Base-by-base conservation (phyloP, 2,797 vertebrate genomes). In the Lithobates pipiens region DNA sequence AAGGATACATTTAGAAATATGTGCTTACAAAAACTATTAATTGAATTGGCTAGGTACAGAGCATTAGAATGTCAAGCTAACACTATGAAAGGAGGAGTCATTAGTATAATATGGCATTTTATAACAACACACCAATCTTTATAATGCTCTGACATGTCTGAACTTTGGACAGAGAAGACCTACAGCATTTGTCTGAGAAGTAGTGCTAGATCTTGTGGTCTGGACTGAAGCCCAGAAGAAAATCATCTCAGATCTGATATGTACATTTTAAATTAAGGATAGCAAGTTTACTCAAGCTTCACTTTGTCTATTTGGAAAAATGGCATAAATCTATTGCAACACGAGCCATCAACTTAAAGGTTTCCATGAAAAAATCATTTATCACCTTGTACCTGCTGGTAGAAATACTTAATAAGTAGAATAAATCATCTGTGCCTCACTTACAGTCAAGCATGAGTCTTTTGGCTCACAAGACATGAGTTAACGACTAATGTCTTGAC, bases 151-250 rank as follows among this genome's bases (percentile, higher is more conserved):
- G 10, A 88, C 89, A 85, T 88, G 89, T 88, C 86, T 88, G 88
- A 89, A 88, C 50, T 42, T 77, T 77, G 88, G 79, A 89, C 77
- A 74, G 15, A 57, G 57, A 86, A 83, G 73, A 86, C 83, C 68
- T 85, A 80, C 89, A 91, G 89, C 86, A 88, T 80, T 88, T 88
- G 79, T 86, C 85, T 88, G 88, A 69, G 44, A 91, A 85, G 71
- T 50, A 84, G 86, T 77, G 89, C 86, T 82, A 73, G 81, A 88
- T 72, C 89, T 91, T 89, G 91, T 91, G 90, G 91, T 91, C 87
- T 91, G 91, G 91, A 91, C 57, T 34, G 39, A 23, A 82, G 91
- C 91, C 91, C 80, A 50, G 44, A 75, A 86, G 80, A 91, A 90
- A 89, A 88, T 89, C 87, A 84, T 88, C 76, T 91, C 89, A 82